Conservation (phyloP, 2,113 vertebrate genomes). For the Ariopsis seemanni region DNA sequence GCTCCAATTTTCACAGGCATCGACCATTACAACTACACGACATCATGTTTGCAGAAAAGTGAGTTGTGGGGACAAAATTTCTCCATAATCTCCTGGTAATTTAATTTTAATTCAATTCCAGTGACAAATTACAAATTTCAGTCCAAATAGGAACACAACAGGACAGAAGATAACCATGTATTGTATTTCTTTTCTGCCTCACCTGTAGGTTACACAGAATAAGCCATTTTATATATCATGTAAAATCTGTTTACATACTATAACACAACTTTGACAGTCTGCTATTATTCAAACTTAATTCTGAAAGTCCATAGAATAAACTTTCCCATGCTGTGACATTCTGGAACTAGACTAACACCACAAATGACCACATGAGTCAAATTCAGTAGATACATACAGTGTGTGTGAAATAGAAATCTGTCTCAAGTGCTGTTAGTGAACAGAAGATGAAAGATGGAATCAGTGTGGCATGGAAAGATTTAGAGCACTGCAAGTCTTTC, state of each 20-base stretch:
- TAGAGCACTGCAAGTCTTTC: not conserved
- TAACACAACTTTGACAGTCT: not conserved
- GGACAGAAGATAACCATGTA: not conserved
- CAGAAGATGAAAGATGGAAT: not conserved
- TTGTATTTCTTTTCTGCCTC: not conserved
- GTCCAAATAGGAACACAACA: not conserved
- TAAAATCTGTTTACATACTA: not conserved
- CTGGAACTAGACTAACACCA: not conserved
- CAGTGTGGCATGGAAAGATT: not conserved
- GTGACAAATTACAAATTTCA: not conserved
- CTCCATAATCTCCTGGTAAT: not conserved
- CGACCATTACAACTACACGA: not conserved
- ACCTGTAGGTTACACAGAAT: not conserved
- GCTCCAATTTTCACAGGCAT: not conserved
- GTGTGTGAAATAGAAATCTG: not conserved
- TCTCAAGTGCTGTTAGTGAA: slow-evolving; percentile 8
- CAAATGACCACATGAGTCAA: not conserved
- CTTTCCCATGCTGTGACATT: not conserved
- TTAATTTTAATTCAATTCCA: not conserved
- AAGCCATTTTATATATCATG: not conserved
- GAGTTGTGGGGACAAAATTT: not conserved
- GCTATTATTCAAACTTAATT: not conserved
- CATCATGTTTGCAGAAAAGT: not conserved
- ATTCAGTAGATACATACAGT: not conserved
- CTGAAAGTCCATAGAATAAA: not conserved